Evolutionary conservation across 53 echinoderm and acorn worm genomes (phyloP).

Genomic region (Holothuria scabra): DNA sequence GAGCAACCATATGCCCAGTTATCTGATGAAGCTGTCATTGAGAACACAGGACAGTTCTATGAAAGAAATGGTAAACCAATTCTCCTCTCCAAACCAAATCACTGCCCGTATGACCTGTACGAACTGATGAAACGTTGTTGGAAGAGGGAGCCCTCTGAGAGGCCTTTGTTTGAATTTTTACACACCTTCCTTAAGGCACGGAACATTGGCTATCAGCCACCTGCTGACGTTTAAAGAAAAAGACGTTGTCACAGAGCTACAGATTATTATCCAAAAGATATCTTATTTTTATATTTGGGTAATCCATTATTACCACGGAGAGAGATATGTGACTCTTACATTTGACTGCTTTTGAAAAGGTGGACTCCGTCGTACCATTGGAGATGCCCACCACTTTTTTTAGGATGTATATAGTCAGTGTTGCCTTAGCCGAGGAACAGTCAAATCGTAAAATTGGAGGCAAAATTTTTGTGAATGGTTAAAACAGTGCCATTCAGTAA

Average conservation of each 20-base stretch:
- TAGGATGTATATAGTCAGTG: too few relatives aligned
- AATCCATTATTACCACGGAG: too few relatives aligned
- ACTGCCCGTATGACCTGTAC: slow-evolving; percentile 92
- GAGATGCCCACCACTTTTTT: too few relatives aligned
- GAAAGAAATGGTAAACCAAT: slow-evolving; percentile 80
- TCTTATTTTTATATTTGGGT: too few relatives aligned
- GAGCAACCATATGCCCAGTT: slow-evolving; percentile 89
- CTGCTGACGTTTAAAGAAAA: slow-evolving; percentile 26
- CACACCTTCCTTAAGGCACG: slow-evolving; percentile 83
- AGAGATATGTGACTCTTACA: too few relatives aligned
- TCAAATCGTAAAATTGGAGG: too few relatives aligned
- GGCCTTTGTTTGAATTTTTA: slow-evolving; percentile 85
- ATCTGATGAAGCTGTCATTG: slow-evolving; percentile 89
- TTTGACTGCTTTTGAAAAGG: too few relatives aligned
- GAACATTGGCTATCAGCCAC: slow-evolving; percentile 95
- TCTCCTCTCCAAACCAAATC: slow-evolving; percentile 67
- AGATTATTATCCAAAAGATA: neutral
- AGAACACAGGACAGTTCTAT: slow-evolving; percentile 97
- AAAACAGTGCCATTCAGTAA: too few relatives aligned
- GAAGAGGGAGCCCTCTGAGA: slow-evolving; percentile 73
- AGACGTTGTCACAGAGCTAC: neutral
- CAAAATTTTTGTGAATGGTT: too few relatives aligned
- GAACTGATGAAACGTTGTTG: slow-evolving; percentile 94
- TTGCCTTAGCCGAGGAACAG: too few relatives aligned
- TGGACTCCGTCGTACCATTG: too few relatives aligned